Conservation (phyloP, 2,888 invertebrate genomes). For the Rhagium mordax region DNA sequence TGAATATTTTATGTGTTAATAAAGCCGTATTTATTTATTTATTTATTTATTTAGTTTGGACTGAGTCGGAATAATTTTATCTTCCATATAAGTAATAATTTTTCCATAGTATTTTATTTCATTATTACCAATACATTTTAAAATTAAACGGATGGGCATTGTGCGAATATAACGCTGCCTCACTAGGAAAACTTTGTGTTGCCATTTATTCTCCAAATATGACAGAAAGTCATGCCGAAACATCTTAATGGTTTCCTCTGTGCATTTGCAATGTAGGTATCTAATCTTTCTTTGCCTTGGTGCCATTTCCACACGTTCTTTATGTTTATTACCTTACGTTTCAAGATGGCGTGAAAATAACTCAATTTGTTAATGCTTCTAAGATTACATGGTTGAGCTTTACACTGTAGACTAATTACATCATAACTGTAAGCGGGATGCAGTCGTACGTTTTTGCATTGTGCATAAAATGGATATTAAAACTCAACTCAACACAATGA, state of each 20-base stretch:
- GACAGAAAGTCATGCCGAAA: background rate
- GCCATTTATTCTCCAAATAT: background rate
- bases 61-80: no score
- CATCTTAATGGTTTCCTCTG: background rate
- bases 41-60: no score
- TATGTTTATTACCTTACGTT: background rate
- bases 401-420: conserved; percentile 23
- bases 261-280: background rate
- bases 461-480: background rate
- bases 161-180: background rate
- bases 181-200: background rate
- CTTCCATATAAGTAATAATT: no score
- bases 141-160: background rate
- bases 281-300: background rate
- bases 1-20: no score
- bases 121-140: background rate
- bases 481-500: background rate
- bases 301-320: background rate
- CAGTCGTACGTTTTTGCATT: background rate
- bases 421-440: background rate
- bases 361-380: conserved; percentile 37
- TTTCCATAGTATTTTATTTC: background rate
- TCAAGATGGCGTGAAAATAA: conserved; percentile 30
- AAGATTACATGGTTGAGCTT: conserved; percentile 22
- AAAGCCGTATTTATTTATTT: no score